These are phyloP conservation scores for Takifugu ocellatus DNA, from an alignment of 2,797 vertebrate genomes.

Conservation along the genomic window DNA sequence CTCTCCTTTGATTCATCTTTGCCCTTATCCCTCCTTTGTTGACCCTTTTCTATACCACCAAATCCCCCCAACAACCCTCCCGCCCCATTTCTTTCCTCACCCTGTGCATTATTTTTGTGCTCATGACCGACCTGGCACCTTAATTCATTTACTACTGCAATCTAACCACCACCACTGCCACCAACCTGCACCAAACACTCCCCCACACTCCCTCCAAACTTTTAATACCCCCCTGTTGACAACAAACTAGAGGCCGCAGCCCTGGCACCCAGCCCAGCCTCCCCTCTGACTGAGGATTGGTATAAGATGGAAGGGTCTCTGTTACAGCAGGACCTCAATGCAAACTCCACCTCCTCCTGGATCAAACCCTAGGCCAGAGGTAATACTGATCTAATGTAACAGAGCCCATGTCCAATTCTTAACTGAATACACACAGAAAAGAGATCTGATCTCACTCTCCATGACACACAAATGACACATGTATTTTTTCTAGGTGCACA, in stretches of 20 bases:
- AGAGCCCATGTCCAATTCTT: conserved; percentile 27
- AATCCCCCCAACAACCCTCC: background rate
- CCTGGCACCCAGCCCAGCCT: conserved; percentile 80
- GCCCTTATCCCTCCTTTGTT: conserved; percentile 20
- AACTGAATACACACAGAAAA: conserved; percentile 10
- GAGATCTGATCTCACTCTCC: conserved; percentile 33
- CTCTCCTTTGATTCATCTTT: conserved; percentile 21
- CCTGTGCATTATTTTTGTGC: conserved; percentile 46
- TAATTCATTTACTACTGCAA: conserved; percentile 62
- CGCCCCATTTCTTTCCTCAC: conserved; percentile 15
- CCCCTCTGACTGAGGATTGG: conserved; percentile 82
- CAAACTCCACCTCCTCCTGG: conserved; percentile 87
- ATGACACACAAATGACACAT: conserved; percentile 34
- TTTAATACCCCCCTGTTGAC: conserved; percentile 63
- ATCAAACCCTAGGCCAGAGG: conserved; percentile 85
- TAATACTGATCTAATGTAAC: conserved; percentile 52
- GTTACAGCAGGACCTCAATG: conserved; percentile 89
- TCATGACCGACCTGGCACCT: conserved; percentile 57
- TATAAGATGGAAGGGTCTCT: conserved; percentile 83
- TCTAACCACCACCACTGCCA: conserved; percentile 60
- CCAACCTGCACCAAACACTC: conserved; percentile 73
- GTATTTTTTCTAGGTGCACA: conserved; percentile 25
- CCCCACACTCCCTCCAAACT: conserved; percentile 67
- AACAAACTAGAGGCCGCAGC: conserved; percentile 75
- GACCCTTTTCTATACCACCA: conserved; percentile 1